Conservation (phyloP, 2,888 invertebrate species). For the Branchipolynoe longqiensis region DNA sequence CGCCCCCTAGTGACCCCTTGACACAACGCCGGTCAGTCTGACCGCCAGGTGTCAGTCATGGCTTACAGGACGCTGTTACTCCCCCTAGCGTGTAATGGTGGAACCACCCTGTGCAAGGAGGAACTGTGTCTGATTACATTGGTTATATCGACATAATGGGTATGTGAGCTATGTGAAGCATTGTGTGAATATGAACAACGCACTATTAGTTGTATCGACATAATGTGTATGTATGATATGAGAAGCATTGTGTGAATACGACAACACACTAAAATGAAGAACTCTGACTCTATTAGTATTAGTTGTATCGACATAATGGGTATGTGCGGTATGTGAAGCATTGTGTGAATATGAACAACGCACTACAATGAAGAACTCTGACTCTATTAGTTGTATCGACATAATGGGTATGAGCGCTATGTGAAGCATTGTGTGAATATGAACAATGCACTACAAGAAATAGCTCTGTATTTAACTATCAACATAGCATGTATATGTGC, state of each 20-base stretch:
- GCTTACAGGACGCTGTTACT: not conserved
- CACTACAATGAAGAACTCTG: not conserved
- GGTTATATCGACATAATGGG: not conserved
- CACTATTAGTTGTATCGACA: not conserved
- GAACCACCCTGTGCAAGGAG: not conserved
- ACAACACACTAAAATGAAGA: too few relatives aligned
- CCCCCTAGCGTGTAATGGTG: slow-evolving; percentile 11
- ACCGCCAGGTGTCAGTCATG: slow-evolving; percentile 7
- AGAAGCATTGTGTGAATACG: too few relatives aligned
- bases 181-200: not conserved
- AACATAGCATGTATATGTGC: too few relatives aligned
- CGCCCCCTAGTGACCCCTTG: not conserved
- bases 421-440: not conserved
- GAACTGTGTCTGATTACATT: not conserved
- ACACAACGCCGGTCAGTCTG: slow-evolving; percentile 25
- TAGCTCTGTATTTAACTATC: too few relatives aligned
- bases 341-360: too few relatives aligned
- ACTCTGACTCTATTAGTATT: too few relatives aligned
- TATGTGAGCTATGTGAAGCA: not conserved
- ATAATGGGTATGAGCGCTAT: too few relatives aligned
- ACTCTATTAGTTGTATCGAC: not conserved
- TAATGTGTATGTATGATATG: too few relatives aligned
- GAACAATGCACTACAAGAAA: not conserved
- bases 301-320: too few relatives aligned
- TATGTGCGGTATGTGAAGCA: too few relatives aligned